phyloP scores from a whole-genome alignment of 2,113 vertebrate genomes.

The Tympanuchus pallidicinctus region DNA sequence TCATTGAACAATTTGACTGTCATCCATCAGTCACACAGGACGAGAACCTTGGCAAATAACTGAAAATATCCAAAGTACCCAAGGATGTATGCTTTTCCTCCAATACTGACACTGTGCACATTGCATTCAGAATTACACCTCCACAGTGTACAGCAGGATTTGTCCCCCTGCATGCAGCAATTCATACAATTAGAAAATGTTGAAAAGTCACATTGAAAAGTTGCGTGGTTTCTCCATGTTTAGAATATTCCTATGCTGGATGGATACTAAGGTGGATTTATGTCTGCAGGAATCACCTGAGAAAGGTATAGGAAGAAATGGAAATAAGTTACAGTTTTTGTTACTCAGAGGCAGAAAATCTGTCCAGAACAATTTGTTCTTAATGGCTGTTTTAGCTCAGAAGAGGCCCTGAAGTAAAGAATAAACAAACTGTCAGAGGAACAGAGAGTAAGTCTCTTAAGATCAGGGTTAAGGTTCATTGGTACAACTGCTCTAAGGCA shows the following conservation, averaged over 20 bases:
- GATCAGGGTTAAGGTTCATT: conserved; percentile 73
- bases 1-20: background rate
- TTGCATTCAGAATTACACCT: background rate
- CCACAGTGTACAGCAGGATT: background rate
- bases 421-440: conserved; percentile 73
- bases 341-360: conserved; percentile 56
- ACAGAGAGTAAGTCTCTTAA: conserved; percentile 63
- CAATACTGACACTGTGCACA: background rate
- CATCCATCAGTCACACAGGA: background rate
- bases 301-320: conserved; percentile 28
- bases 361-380: conserved; percentile 66
- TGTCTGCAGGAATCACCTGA: conserved; percentile 49
- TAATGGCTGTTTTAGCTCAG: conserved; percentile 67
- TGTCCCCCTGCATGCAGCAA: background rate
- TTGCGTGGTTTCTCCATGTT: background rate
- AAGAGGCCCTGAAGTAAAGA: conserved; percentile 71
- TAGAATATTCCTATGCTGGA: background rate
- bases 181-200: background rate
- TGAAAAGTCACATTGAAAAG: background rate
- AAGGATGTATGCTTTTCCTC: background rate
- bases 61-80: background rate
- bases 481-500: conserved; percentile 64
- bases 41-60: background rate
- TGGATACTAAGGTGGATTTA: background rate
- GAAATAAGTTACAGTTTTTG: conserved; percentile 41